Base-by-base conservation (phyloP, 2,797 vertebrate species). In the Acanthurus lineatus region DNA sequence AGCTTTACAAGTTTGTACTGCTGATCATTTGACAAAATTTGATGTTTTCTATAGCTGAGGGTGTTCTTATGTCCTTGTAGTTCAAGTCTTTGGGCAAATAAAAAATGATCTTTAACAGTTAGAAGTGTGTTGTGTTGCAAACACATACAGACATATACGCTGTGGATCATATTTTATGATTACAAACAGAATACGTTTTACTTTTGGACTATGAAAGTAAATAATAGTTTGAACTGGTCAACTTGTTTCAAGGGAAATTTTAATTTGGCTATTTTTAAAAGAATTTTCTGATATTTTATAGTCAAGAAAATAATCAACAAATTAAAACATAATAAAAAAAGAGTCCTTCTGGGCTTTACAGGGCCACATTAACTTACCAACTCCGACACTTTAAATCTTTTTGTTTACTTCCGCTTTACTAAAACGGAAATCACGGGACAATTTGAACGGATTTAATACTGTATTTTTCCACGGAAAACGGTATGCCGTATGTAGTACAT, bases 41-140 rank as follows among this genome's bases (percentile, higher is more conserved):
- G 95, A 94, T 94, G 94, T 96, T 96, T 96, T 96, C 93, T 96
- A 96, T 96, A 96, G 95, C 91, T 91, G 91, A 95, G 95, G 92
- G 94, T 95, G 95, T 95, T 95, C 92, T 93, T 93, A 93, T 93
- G 94, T 96, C 94, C 94, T 94, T 95, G 95, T 94, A 94, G 94
- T 96, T 95, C 90, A 93, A 93, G 93, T 94, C 94, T 96, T 96
- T 95, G 94, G 92, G 93, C 94, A 94, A 96, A 95, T 96, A 95
- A 96, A 96, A 82, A 81, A 51, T 25, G 78, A 92, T 90, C 92
- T 95, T 95, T 94, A 94, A 88, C 72, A 90, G 60, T 62, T 68
- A 9, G 15, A 57, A 5, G 19, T 60, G n/a, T 78, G 42, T 69
- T 79, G 8, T 73, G 5, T 81, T 58, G 25, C 48, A 7, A 66